Percentiles rank a stretch among this genome's conserved stretches.
Conservation (phyloP, 2,113 vertebrate genomes). For the Elaphurus davidianus region DNA sequence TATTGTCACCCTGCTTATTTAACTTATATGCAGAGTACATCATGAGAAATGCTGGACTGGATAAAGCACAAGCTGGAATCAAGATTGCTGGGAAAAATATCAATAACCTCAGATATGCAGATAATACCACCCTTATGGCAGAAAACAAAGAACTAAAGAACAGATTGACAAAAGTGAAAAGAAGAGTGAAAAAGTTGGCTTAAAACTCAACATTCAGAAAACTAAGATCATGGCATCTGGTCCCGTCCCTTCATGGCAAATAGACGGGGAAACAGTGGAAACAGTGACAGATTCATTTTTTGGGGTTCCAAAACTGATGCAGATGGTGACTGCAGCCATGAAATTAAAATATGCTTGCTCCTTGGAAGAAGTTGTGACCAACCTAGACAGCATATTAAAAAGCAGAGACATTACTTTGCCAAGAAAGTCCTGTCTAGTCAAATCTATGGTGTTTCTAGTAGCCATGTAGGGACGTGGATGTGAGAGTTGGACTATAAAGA, state of each 20-base stretch:
- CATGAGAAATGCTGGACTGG: not conserved
- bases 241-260: not conserved
- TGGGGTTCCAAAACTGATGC: not conserved
- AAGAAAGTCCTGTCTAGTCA: not conserved
- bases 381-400: not conserved
- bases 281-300: not conserved
- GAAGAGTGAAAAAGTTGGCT: not conserved
- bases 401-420: not conserved
- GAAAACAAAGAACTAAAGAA: not conserved
- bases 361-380: not conserved
- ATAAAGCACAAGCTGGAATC: not conserved
- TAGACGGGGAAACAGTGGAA: not conserved
- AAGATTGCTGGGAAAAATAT: not conserved
- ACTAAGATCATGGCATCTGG: not conserved
- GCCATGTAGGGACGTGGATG: not conserved
- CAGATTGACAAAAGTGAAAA: not conserved
- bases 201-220: not conserved
- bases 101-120: not conserved
- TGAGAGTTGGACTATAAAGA: not conserved
- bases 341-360: not conserved
- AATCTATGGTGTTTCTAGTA: not conserved
- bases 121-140: not conserved
- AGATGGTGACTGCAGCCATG: not conserved
- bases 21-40: not conserved
- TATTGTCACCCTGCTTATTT: not conserved